Percentiles rank a stretch among this genome's conserved stretches.
Conservation (phyloP, 2,113 vertebrate species). For the Pachypanchax playfairii region DNA sequence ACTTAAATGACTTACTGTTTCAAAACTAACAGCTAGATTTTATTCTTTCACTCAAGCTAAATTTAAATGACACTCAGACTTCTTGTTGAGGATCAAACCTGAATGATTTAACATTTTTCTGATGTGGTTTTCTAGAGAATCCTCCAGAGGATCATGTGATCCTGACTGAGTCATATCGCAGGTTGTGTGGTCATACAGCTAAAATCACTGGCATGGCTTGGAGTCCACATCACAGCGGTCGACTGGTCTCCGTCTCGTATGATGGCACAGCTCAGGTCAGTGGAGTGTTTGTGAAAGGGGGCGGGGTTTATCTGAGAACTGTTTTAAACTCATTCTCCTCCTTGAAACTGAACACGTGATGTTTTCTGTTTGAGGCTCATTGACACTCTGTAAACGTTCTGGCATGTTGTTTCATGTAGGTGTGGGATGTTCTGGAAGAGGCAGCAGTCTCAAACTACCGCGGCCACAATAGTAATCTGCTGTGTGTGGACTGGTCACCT, state of each 20-base stretch:
- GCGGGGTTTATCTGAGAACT: too few relatives aligned
- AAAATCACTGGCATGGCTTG: conserved; percentile 92
- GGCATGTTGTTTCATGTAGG: conserved; percentile 72
- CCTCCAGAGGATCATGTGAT: conserved; percentile 77
- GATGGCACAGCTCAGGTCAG: conserved; percentile 95
- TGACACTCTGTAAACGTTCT: neutral
- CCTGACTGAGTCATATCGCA: conserved; percentile 89
- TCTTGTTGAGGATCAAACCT: neutral
- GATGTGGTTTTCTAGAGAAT: too few relatives aligned
- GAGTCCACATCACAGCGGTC: conserved; percentile 92
- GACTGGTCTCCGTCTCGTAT: conserved; percentile 89
- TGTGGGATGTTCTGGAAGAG: conserved; percentile 92
- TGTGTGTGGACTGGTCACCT: conserved; percentile 92
- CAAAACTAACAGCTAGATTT: too few relatives aligned
- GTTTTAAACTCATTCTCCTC: too few relatives aligned
- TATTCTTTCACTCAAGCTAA: too few relatives aligned
- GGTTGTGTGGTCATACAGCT: conserved; percentile 89
- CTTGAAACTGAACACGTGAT: too few relatives aligned
- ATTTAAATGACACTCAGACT: too few relatives aligned
- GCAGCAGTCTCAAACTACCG: conserved; percentile 90
- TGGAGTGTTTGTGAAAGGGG: too few relatives aligned
- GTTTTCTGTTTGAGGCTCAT: too few relatives aligned
- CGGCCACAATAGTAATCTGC: conserved; percentile 87
- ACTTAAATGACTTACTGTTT: too few relatives aligned
- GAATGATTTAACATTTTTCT: neutral